phyloP scores from a whole-genome alignment of 2,797 vertebrate genomes.

The Hafferia zeledoni region DNA sequence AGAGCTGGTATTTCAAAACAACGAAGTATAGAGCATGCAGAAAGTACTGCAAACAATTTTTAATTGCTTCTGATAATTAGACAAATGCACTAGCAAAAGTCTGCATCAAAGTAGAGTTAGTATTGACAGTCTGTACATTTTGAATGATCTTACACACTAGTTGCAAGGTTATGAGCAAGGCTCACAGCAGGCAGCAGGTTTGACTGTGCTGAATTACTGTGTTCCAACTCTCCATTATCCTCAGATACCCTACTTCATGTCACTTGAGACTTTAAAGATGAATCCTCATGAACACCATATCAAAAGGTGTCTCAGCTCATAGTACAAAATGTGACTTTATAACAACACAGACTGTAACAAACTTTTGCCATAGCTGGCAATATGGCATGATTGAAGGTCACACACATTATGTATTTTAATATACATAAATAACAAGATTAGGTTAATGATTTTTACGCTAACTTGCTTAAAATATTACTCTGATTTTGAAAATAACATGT shows the following conservation, averaged over 20 bases:
- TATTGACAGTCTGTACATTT: not conserved
- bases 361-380: not conserved
- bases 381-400: not conserved
- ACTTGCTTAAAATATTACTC: not conserved
- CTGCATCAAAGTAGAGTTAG: not conserved
- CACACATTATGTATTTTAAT: not conserved
- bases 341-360: not conserved
- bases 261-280: not conserved
- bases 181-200: rapidly evolving
- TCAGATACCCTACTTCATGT: not conserved
- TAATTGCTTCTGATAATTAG: not conserved
- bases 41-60: not conserved
- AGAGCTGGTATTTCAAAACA: not conserved
- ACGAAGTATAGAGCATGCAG: not conserved
- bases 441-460: not conserved
- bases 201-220: not conserved
- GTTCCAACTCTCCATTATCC: not conserved
- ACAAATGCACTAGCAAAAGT: not conserved
- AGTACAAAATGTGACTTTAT: not conserved
- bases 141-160: not conserved
- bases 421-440: not conserved
- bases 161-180: not conserved
- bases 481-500: not conserved
- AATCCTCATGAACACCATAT: not conserved
- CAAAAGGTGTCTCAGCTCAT: not conserved